Evolutionary conservation across 2,797 vertebrate genomes (phyloP), one percentile per base, ranked within the genome.

Genomic region (Aldrovandia affinis): DNA sequence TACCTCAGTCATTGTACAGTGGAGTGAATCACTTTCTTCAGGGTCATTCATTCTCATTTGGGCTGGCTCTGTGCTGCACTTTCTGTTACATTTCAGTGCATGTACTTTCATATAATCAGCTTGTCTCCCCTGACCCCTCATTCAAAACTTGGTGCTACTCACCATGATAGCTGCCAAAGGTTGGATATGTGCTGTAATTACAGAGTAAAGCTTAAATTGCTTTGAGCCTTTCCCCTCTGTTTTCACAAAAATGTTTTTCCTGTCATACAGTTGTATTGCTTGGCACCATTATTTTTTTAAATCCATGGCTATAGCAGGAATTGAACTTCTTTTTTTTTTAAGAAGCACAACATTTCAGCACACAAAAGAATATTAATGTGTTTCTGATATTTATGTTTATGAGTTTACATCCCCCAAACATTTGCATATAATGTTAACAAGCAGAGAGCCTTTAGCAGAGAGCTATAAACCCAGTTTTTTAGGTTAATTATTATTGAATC

Each of bases 31-130:
- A 50, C 28, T 80, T 57, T 80, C 47, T 80, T 54, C 78, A 20
- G 63, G 75, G 77, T 79, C 83, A 54, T 83, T 36, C 30, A 47
- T 63, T 83, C 15, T 78, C 65, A 65, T 79, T 83, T 65, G 28
- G 42, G 14, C 57, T 78, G 55, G 57, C 39, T 42, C 42, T 79
- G 44, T 83, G 75, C 44, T 50, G 70, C 47, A 44, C 83, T 65
- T 83, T 50, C 12, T 61, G 59, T 52, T 79, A 83, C 73, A 47
- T 63, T 44, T 83, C 75, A 78, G 61, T 63, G 42, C 54, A 44
- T 83, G 20, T 39, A 79, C 47, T 78, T 63, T 79, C 42, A 79
- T 52, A 59, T 65, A 33, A 84, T 70, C 83, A 55, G 5, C 30
- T 79, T 79, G 70, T 83, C 44, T 68, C 63, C 52, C 61, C 61